phyloP scores from a whole-genome alignment of 2,797 vertebrate genomes.

The Clarias fuscus region DNA sequence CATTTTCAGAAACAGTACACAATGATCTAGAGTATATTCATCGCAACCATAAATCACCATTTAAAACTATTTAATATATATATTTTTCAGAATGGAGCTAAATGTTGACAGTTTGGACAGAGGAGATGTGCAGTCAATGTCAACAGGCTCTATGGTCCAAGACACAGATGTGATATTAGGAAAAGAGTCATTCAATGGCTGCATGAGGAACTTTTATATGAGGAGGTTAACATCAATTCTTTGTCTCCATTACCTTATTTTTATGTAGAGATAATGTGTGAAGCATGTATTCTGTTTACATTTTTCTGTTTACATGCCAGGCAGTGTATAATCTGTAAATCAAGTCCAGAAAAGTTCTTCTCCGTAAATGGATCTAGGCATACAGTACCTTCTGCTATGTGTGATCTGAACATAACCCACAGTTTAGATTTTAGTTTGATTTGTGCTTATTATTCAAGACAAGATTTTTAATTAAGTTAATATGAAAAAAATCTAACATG shows the following conservation, averaged over 20 bases:
- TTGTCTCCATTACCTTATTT: background rate
- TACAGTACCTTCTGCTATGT: background rate
- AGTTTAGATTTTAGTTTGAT: background rate
- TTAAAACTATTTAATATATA: background rate
- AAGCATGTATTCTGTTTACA: background rate
- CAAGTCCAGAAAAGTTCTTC: background rate
- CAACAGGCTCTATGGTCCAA: background rate
- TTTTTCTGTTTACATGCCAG: too few relatives aligned
- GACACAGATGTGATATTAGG: constrained; percentile 30
- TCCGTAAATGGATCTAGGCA: background rate
- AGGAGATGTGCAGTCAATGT: constrained; percentile 1
- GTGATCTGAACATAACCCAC: too few relatives aligned
- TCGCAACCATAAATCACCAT: constrained; percentile 2
- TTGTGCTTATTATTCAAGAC: background rate
- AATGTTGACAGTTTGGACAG: constrained; percentile 61
- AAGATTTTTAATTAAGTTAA: background rate
- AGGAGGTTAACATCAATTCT: constrained; percentile 56
- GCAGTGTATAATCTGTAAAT: background rate
- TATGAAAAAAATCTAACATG: constrained; percentile 7
- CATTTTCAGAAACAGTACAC: background rate
- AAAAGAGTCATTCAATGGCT: constrained; percentile 54
- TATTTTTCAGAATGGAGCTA: constrained; percentile 61
- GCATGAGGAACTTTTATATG: constrained; percentile 63
- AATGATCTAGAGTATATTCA: background rate
- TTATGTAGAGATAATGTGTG: background rate